Conservation (phyloP, 2,888 invertebrate species). For the Pseudococcus jackbeardsleyi region DNA sequence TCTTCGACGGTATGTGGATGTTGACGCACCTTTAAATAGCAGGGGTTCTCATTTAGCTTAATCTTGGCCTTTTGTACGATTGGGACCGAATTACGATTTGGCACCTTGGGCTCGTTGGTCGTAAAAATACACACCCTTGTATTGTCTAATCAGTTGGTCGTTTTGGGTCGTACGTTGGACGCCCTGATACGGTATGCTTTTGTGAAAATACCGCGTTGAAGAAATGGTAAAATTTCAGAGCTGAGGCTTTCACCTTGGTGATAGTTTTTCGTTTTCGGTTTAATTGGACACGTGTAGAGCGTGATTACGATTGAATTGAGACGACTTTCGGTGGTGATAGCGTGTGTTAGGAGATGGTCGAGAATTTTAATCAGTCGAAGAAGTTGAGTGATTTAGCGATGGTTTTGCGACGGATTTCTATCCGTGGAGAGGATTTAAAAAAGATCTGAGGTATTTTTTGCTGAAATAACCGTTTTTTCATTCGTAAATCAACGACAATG, state of each 20-base stretch:
- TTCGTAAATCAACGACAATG: too few relatives aligned
- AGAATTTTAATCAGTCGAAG: background rate
- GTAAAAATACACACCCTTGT: conserved; percentile 30
- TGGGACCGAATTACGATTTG: background rate
- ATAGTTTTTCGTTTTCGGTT: background rate
- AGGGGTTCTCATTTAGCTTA: conserved; percentile 35
- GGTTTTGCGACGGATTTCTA: too few relatives aligned
- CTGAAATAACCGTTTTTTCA: too few relatives aligned
- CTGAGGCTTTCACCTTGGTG: background rate
- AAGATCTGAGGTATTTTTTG: too few relatives aligned
- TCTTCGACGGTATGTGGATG: conserved; percentile 46
- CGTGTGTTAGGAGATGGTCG: background rate
- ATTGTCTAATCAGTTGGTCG: background rate
- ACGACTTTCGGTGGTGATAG: background rate
- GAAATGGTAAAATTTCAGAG: background rate
- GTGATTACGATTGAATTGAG: background rate
- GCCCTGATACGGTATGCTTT: background rate
- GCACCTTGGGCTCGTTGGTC: background rate
- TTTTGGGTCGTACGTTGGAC: background rate
- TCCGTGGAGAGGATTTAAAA: too few relatives aligned
- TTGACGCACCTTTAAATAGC: conserved; percentile 53
- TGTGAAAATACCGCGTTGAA: background rate
- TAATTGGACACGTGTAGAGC: background rate
- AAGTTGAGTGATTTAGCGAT: background rate
- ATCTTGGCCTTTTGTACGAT: background rate